Base-by-base conservation (phyloP, 2,888 invertebrate genomes). In the Pheosia tremula region DNA sequence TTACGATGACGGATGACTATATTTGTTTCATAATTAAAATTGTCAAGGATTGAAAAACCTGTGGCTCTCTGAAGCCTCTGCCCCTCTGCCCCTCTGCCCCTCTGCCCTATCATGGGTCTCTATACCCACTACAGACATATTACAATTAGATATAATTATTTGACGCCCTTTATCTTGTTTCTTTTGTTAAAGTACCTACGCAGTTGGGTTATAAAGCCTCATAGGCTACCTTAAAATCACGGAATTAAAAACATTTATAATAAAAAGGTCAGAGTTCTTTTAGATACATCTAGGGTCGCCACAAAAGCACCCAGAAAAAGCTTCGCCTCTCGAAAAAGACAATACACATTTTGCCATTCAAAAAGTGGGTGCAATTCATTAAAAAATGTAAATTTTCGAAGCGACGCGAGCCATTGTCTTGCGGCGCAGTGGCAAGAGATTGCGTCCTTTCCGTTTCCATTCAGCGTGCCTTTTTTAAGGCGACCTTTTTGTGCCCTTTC, bases 261-360 rank as follows among this genome's bases (percentile, higher is more conserved):
- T 11, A 47, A 47, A 47, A 47, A 47, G 47, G 47, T n/a, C 47
- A 47, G 47, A 11, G n/a, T 47, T n/a, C n/a, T 47, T n/a, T n/a
- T 2, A n/a, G 11, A 5, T n/a, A 6, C 9, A 47, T 5, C 47
- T 47, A n/a, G n/a, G n/a, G 66, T 71, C 69, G 64, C 62, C 45
- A 71, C 58, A 71, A 71, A 71, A 69, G 64, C 61, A 63, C 61
- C 11, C 11, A 41, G 52, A 73, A 71, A 75, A 73, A 75, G 58
- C 68, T 63, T 63, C 47, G 68, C 59, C 65, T 74, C 67, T 74
- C 63, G 61, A 72, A 75, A 72, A 80, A 85, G 79, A 85, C 82
- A 84, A 85, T 80, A 76, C 80, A 76, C 68, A 79, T 81, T 79
- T 77, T 75, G 64, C 79, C 77, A 77, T 82, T 80, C 78, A 75